Base-by-base conservation (phyloP, 2,113 vertebrate species). In the Nettapus auritus region DNA sequence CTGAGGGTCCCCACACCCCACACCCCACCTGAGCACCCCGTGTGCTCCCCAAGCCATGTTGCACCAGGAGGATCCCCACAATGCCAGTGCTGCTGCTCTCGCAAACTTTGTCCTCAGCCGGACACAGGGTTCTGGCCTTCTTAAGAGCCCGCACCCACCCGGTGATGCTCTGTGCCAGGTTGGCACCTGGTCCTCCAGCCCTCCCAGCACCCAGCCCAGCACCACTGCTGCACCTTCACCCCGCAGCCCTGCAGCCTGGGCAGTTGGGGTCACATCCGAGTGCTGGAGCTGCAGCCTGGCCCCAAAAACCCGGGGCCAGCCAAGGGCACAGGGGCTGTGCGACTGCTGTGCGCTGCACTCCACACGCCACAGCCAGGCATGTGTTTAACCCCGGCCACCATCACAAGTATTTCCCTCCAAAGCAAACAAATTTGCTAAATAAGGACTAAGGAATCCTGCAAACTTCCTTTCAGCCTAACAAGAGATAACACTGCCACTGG, bases 91-190 rank as follows among this genome's bases (percentile, higher is more conserved):
- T 6, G 76, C 34, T 9, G 55, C 16, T 82, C 34, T 25, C 6
- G 29, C 19, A 44, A 59, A 5, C 6, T 23, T 69, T 68, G 34
- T 48, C 22, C 46, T n/a, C 34, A 38, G 5, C 63, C 20, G 53
- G 36, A 25, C 17, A 2, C 13, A 1, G 53, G 11, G 5, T 6
- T 56, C 36, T n/a, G 53, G 8, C 44, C 46, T 68, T 13, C 12
- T 9, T 0, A 0, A 16, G 76, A 48, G 16, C 9, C 28, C 14
- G 33, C 34, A 0, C 3, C 1, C n/a, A 34, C 4, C 15, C 1
- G 4, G 69, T 75, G 85, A n/a, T 42, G 11, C 23, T 42, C 21
- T 7, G 33, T 29, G n/a, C 28, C 38, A 25, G 48, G 44, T 11
- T 25, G 48, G 18, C 69, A 55, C 62, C 34, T 15, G 0, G 15